Evolutionary conservation across 2,113 vertebrate genomes (phyloP).

Genomic region (Labrus mixtus): DNA sequence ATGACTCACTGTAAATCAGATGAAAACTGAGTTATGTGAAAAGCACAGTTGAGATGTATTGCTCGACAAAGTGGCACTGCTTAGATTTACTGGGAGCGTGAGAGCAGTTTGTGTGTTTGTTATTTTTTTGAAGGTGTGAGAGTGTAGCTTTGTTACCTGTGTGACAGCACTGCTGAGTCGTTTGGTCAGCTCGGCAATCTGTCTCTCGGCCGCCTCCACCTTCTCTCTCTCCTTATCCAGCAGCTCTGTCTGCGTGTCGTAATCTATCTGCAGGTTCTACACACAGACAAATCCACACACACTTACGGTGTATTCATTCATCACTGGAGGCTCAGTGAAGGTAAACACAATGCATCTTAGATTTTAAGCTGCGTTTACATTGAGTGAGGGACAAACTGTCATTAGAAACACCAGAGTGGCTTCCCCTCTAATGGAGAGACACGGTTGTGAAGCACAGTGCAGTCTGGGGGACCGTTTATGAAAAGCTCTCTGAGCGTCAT

Average conservation of each 20-base stretch:
- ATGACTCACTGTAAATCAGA: slow-evolving; percentile 69
- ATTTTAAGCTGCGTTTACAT: slow-evolving; percentile 52
- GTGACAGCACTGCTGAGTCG: slow-evolving; percentile 85
- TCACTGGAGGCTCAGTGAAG: slow-evolving; percentile 47
- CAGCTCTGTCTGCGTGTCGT: slow-evolving; percentile 92
- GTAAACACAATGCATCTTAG: slow-evolving; percentile 65
- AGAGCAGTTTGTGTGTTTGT: slow-evolving; percentile 53
- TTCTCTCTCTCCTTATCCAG: slow-evolving; percentile 91
- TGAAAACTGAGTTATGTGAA: slow-evolving; percentile 55
- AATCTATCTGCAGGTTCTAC: slow-evolving; percentile 94
- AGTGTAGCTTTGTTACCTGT: slow-evolving; percentile 85
- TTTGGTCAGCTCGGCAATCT: slow-evolving; percentile 89
- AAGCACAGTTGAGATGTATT: slow-evolving; percentile 54
- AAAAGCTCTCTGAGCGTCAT: slow-evolving; percentile 37
- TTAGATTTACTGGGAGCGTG: slow-evolving; percentile 62
- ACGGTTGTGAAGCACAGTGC: slow-evolving; percentile 55
- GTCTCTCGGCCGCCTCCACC: slow-evolving; percentile 86
- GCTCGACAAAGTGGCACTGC: slow-evolving; percentile 48
- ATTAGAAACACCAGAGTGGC: slow-evolving; percentile 72
- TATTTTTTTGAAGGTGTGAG: slow-evolving; percentile 35
- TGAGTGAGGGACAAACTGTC: slow-evolving; percentile 37
- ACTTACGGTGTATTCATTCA: slow-evolving; percentile 45
- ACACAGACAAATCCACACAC: slow-evolving; percentile 44
- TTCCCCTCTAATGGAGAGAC: slow-evolving; percentile 54
- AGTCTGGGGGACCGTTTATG: slow-evolving; percentile 53